A percentile compares a stretch with the other conserved stretches of the same genome.
These are phyloP conservation scores for Tragelaphus imberbis DNA, from an alignment of 2,113 vertebrate genomes.

Conservation along the genomic window DNA sequence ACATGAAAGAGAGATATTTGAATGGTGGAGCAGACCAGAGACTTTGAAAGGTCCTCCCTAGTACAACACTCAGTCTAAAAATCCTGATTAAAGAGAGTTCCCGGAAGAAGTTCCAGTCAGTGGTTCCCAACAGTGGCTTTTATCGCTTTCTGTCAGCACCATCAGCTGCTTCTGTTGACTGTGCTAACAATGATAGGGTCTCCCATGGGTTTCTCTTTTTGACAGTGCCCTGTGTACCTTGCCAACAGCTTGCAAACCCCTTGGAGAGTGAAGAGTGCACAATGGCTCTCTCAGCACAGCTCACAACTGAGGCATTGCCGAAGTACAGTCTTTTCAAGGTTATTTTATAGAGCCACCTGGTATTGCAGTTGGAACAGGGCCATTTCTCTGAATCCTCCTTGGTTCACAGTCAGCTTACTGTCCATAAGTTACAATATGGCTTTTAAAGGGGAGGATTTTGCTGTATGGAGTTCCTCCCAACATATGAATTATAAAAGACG, in stretches of 20 bases:
- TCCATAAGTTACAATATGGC: neutral
- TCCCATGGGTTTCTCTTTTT: neutral
- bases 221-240: neutral
- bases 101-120: neutral
- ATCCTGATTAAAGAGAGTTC: neutral
- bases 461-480: neutral
- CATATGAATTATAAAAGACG: neutral
- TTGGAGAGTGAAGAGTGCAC: constrained; percentile 4
- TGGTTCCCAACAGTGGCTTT: constrained; percentile 14
- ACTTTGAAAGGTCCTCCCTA: neutral
- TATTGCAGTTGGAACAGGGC: neutral
- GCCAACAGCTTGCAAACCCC: neutral
- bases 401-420: neutral
- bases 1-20: neutral
- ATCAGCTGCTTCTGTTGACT: neutral
- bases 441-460: neutral
- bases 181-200: neutral
- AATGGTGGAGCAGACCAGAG: neutral
- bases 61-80: neutral
- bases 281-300: neutral
- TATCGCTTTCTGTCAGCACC: neutral
- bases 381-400: neutral
- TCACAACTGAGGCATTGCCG: neutral
- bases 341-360: neutral
- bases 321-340: neutral